Conservation (phyloP, 2,797 vertebrate species). For the Lutjanus campechanus region DNA sequence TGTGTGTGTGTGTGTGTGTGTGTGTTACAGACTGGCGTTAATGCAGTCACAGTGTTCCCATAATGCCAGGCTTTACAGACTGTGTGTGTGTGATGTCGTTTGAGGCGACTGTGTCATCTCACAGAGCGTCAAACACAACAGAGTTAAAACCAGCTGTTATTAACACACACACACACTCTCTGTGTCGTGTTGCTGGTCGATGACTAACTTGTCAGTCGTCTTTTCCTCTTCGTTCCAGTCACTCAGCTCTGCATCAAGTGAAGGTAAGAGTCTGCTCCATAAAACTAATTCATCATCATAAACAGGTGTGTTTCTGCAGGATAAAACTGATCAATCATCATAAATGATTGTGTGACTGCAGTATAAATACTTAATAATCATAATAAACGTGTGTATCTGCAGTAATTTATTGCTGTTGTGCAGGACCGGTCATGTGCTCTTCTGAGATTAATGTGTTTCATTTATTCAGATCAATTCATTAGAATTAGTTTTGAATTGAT, state of each 20-base stretch:
- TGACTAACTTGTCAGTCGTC: slow-evolving; percentile 46
- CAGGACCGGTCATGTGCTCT: background rate
- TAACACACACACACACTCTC: slow-evolving; percentile 13
- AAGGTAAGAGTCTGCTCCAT: slow-evolving; percentile 43
- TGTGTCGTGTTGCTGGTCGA: background rate
- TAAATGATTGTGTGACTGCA: no score
- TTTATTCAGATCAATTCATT: no score
- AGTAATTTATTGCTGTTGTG: background rate
- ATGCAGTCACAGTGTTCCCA: slow-evolving; percentile 7
- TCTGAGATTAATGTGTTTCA: no score
- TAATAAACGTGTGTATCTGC: no score
- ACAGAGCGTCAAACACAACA: slow-evolving; percentile 27
- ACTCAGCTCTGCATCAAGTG: background rate
- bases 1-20: slow-evolving; percentile 5
- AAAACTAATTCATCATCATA: background rate
- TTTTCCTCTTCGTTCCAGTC: slow-evolving; percentile 41
- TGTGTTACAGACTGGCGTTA: slow-evolving; percentile 43
- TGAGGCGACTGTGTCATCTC: slow-evolving; percentile 38
- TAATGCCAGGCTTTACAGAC: slow-evolving; percentile 56
- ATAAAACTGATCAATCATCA: no score
- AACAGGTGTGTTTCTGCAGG: no score
- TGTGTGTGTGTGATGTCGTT: slow-evolving; percentile 7
- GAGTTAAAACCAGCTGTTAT: slow-evolving; percentile 40
- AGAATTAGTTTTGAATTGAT: no score
- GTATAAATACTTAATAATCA: no score